These are phyloP conservation scores for Pseudorectes ferrugineus DNA, from an alignment of 2,113 vertebrate genomes.

Conservation along the genomic window DNA sequence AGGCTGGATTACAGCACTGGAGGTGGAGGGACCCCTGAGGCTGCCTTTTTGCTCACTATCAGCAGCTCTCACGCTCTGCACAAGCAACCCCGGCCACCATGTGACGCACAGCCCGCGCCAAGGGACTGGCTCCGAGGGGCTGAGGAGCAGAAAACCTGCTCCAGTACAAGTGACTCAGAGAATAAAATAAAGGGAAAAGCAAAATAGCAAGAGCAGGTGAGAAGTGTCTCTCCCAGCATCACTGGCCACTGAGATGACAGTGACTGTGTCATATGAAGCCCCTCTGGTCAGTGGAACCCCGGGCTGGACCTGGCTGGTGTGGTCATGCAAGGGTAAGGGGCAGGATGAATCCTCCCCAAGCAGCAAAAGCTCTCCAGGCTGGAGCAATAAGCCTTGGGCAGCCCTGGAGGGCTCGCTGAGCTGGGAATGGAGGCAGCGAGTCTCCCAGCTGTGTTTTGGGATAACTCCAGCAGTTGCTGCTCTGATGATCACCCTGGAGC, in stretches of 20 bases:
- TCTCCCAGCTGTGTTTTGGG: background rate
- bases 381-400: background rate
- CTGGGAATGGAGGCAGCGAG: background rate
- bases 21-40: background rate
- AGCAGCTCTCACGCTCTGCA: background rate
- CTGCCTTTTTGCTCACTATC: background rate
- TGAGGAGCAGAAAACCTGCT: background rate
- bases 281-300: rapidly evolving
- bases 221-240: rapidly evolving
- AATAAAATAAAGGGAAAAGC: background rate
- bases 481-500: background rate
- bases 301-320: rapidly evolving
- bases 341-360: background rate
- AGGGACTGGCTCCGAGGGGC: background rate
- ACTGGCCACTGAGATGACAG: background rate
- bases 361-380: background rate
- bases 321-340: background rate
- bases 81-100: rapidly evolving
- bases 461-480: background rate
- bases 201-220: background rate
- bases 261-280: rapidly evolving
- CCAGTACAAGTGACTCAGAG: background rate
- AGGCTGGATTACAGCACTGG: background rate
- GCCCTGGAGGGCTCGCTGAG: background rate
- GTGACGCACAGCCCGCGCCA: rapidly evolving